These are phyloP conservation scores for Drosophila stalkeri DNA, from an alignment of 2,888 invertebrate species.

Conservation along the genomic window DNA sequence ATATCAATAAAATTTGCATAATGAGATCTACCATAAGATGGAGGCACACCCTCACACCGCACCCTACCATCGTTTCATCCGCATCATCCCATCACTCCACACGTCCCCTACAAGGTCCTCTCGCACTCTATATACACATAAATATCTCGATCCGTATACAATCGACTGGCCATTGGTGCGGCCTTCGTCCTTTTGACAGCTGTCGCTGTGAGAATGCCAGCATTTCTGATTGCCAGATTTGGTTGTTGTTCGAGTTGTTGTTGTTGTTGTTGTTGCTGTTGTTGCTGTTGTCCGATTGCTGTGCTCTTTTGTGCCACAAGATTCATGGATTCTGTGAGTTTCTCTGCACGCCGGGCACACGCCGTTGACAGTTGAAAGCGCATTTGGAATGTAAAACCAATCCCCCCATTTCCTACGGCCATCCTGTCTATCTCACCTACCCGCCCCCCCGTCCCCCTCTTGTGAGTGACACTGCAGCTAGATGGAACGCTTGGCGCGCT, in stretches of 20 bases:
- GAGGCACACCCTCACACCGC: not conserved
- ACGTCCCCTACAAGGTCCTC: not conserved
- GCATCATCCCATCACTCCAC: not conserved
- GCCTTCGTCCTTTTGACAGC: conserved; percentile 55
- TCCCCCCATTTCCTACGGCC: not conserved
- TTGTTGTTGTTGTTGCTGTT: conserved; percentile 5
- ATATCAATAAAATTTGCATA: conserved; percentile 78
- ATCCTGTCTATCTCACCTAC: not conserved
- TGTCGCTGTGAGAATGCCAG: conserved; percentile 62
- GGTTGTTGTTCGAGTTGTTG: conserved; percentile 32
- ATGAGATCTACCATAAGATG: conserved; percentile 53
- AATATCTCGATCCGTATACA: conserved; percentile 43
- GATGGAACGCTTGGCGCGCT: conserved; percentile 31
- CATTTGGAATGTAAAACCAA: conserved; percentile 55
- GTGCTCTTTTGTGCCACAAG: conserved; percentile 37
- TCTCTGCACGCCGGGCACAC: conserved; percentile 70
- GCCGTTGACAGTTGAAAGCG: conserved; percentile 67
- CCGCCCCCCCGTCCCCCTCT: not conserved
- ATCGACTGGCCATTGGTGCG: conserved; percentile 35
- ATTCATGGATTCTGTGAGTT: too few relatives aligned
- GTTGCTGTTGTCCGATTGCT: conserved; percentile 36
- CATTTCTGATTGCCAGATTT: conserved; percentile 65
- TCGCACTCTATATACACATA: not conserved
- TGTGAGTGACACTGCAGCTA: conserved; percentile 32
- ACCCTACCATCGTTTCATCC: not conserved